Base-by-base conservation (phyloP, 2,888 invertebrate genomes). In the Ophion ellenae region DNA sequence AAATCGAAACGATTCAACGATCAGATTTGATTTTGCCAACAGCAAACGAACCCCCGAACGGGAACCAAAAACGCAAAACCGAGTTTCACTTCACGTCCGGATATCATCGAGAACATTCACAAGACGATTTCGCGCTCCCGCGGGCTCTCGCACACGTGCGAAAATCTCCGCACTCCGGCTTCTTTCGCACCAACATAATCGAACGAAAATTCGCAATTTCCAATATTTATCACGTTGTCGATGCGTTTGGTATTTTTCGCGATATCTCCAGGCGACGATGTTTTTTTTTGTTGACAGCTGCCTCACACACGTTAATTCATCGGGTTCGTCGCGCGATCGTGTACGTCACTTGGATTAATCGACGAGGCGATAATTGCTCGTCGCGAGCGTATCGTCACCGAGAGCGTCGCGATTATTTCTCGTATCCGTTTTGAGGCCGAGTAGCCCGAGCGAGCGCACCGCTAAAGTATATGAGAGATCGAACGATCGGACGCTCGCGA, bases 1-100 rank as follows among this genome's bases (percentile, higher is more conserved):
- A 57, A 11, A 76, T 75, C 84, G 77, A 77, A 79, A 79, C 83
- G 83, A 85, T 77, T 86, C 73, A 80, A 79, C 78, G 76, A 83
- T 47, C 4, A 20, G 74, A 84, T 74, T 57, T 53, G 3, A 20
- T 40, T 40, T 14, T 9, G 10, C 5, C 20, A 24, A 53, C 24
- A 47, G 64, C n/a, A 66, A 59, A 70, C 53, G 28, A 24, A 75
- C 4, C 32, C 32, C 40, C 2, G 14, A 63, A 63, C 24, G 17
- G 28, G 9, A 20, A 63, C 9, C 14, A 59, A 75, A 53, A 64
- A 1, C 20, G 10, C 4, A 67, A 57, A 66, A 10, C 14, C 66
- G 20, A 66, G 57, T 77, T 80, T 61, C 85, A 86, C 85, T 83
- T 83, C 80, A 80, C 80, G 69, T 32, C 59, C 64, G 53, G 79